Base-by-base conservation (phyloP, 1,140 invertebrate genomes). In the Drusus annulatus region DNA sequence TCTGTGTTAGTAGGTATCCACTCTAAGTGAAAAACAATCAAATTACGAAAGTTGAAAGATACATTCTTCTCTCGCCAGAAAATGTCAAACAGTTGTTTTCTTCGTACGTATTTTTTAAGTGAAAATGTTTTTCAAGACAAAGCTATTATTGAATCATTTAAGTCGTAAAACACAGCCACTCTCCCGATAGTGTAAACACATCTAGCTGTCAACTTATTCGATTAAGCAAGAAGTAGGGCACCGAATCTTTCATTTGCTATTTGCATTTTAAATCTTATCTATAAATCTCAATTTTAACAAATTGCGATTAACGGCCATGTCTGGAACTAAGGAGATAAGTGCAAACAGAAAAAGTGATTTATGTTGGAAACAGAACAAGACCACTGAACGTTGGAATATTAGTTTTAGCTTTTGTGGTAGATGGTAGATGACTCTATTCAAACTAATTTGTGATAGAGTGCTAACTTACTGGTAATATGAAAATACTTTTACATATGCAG, bases 171-270 rank as follows among this genome's bases (percentile, higher is more conserved):
- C 23, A 69, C 36, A 69, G 36, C 65, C n/a, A 50, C 65, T 69
- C 19, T 69, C 31, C n/a, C 0, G 5, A 50, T 6, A 23, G 65
- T 19, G 36, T 69, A 69, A 69, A 69, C 65, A 50, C 65, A 69
- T 69, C 36, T 69, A 74, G 28, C 16, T 74, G 69, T 74, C 51
- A 74, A 74, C 50, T 74, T 74, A 74, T 74, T 56, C 51, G 69
- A 74, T 74, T 74, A 74, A 74, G 54, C 51, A 2, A 74, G 28
- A 74, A 73, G 17, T 73, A 56, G 69, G 23, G 52, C 69, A 56
- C 50, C 17, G 25, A 74, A 74, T 74, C 69, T 74, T 74, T 74
- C 69, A 74, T 74, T 74, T 54, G 69, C 25, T 56, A 56, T 74
- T 74, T 54, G 69, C 69, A 74, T 74, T 56, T 54, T 25, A 74